Conservation (phyloP, 2,888 invertebrate genomes). For the Acanthosepion pharaonis region DNA sequence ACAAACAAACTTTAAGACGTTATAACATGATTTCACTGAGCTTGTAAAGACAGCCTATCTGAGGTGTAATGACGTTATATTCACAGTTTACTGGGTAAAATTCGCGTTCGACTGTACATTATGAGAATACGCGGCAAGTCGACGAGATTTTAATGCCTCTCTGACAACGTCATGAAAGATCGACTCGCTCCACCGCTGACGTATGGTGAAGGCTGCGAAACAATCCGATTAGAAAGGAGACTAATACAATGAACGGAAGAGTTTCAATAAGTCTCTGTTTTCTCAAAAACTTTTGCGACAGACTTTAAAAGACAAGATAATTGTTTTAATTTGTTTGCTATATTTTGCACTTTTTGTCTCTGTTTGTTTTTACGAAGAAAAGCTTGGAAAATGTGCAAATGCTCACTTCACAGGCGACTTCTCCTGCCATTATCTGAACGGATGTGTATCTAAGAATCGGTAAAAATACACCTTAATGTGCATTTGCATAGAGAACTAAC, state of each 20-base stretch:
- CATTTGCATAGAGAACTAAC: no score
- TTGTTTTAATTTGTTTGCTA: neutral
- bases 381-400: neutral
- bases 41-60: neutral
- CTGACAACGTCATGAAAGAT: neutral
- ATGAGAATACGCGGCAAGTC: neutral
- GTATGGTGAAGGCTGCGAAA: neutral
- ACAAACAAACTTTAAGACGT: neutral
- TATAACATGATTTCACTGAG: neutral
- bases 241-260: neutral
- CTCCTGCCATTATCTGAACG: no score
- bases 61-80: neutral
- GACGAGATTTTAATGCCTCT: conserved; percentile 15
- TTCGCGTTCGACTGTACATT: neutral
- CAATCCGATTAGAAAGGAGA: neutral
- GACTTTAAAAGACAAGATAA: neutral
- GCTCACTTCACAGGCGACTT: no score
- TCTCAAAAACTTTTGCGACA: neutral
- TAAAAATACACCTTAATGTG: no score
- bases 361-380: neutral
- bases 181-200: neutral
- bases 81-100: neutral
- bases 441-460: no score
- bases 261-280: neutral
- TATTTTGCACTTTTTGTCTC: neutral